Evolutionary conservation across 1,140 invertebrate genomes (phyloP), one percentile per base, ranked within the genome.

Genomic region (Sesamia nonagrioides): DNA sequence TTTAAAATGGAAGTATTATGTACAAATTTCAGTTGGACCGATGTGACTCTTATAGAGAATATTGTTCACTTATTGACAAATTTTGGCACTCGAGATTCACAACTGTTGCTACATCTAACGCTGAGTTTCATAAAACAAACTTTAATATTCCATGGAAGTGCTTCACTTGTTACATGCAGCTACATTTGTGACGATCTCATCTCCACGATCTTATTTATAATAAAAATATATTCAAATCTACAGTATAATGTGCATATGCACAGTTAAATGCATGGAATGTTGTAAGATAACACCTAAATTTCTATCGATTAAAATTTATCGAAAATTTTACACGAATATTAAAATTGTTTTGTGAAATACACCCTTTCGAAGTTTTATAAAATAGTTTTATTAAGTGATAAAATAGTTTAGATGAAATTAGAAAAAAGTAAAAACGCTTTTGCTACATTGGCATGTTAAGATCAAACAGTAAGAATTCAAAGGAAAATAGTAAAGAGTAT

Each of bases 361-460:
- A 88, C 84, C 66, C 69, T 86, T 84, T 84, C 79, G 76, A 83
- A 83, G 82, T 86, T 84, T 78, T 75, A 69, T 82, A 66, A 61
- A 84, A 88, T 91, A 91, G 88, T 85, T 84, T 81, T 84, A 77
- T 73, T 82, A 81, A 85, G 63, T 82, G 72, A 71, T 77, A 76
- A 74, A 78, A 82, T 88, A 86, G 84, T 80, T 88, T 93, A 92
- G 91, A 85, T 86, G 58, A 80, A 81, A 82, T 86, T 92, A 94
- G 89, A 71, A 86, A 82, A 72, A 66, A 83, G 78, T 61, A 82
- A 71, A 81, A 86, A 89, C 86, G 79, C 91, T 92, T 94, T 92
- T 90, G 90, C 92, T 93, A 92, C 90, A 93, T 93, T 93, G 92
- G 92, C 92, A 94, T 94, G 92, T 85, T n/a, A 82, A 82, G 84